Evolutionary conservation across 2,797 vertebrate species (phyloP).

Genomic region (Vireo griseus): DNA sequence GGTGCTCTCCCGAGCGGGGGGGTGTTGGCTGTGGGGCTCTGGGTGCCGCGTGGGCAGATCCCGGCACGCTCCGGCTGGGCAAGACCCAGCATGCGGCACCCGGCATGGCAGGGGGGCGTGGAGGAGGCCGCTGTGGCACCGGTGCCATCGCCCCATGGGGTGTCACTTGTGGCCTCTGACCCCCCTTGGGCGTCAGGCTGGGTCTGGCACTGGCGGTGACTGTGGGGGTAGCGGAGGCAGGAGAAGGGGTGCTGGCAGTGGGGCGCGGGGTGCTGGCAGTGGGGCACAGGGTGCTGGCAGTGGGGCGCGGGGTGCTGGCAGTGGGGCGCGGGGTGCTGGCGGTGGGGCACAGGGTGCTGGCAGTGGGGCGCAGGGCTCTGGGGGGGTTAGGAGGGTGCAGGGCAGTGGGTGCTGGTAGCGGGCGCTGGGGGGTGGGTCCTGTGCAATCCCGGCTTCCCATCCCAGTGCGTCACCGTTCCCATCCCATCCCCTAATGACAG

Average conservation of each 20-base stretch:
- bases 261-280: neutral
- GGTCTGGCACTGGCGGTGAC: neutral
- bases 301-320: neutral
- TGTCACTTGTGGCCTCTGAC: neutral
- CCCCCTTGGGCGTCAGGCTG: neutral
- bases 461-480: neutral
- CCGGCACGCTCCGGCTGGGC: neutral
- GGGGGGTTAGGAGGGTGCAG: neutral
- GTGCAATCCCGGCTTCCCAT: neutral
- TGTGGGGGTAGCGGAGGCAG: neutral
- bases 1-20: neutral
- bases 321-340: neutral
- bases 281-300: neutral
- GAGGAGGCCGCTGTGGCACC: neutral
- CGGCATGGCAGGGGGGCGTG: neutral
- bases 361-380: neutral
- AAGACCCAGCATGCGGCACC: neutral
- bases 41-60: neutral
- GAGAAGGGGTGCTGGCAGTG: neutral
- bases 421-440: neutral
- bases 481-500: neutral
- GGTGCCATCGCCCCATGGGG: neutral
- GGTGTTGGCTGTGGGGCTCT: neutral
- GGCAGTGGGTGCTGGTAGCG: neutral
- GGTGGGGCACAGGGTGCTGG: too few species aligned